Evolutionary conservation across 1,140 invertebrate genomes (phyloP).

Genomic region (Acromyrmex echinatior): DNA sequence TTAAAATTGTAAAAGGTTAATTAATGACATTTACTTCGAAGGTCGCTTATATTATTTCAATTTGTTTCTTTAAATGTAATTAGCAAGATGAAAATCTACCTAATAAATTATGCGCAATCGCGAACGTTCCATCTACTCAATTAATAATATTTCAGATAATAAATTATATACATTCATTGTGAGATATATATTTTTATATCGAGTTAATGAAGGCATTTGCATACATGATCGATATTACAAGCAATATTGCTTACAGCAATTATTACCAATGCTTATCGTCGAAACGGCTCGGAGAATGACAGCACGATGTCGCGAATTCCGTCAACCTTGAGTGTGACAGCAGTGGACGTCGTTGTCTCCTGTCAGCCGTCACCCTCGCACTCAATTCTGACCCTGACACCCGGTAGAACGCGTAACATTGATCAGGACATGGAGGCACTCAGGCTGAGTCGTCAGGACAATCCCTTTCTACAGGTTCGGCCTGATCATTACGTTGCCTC

Average conservation of each 20-base stretch:
- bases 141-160: background rate
- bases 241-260: constrained; percentile 74
- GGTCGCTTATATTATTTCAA: background rate
- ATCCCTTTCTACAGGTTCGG: constrained; percentile 92
- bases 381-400: constrained; percentile 90
- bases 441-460: constrained; percentile 92
- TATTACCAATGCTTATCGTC: constrained; percentile 79
- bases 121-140: background rate
- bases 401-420: constrained; percentile 92
- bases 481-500: constrained; percentile 32
- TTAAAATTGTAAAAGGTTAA: background rate
- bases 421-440: constrained; percentile 94
- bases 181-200: background rate
- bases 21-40: background rate
- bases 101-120: background rate
- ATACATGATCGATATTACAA: constrained; percentile 8
- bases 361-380: constrained; percentile 87
- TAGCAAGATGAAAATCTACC: background rate
- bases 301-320: constrained; percentile 84
- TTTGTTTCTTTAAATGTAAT: background rate
- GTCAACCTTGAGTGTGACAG: constrained; percentile 86
- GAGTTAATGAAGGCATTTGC: background rate
- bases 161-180: background rate
- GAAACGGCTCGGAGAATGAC: constrained; percentile 78
- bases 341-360: constrained; percentile 85